Percentiles rank a stretch among this genome's conserved stretches.
These are phyloP conservation scores for Ylistrum balloti DNA, from an alignment of 1,140 invertebrate genomes.

Conservation along the genomic window DNA sequence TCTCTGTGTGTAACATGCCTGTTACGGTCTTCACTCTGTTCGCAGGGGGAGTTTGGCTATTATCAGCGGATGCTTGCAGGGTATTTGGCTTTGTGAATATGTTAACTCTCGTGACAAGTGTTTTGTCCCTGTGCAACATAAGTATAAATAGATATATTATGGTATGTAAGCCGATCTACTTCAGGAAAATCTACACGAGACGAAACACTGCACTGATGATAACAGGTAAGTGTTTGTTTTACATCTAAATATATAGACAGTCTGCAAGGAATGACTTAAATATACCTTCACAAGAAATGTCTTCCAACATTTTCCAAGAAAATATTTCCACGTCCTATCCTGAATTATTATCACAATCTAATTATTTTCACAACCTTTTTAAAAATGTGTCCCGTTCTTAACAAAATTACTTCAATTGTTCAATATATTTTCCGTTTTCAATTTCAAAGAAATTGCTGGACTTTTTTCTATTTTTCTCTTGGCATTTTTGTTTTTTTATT, in stretches of 20 bases:
- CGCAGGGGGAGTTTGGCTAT: constrained; percentile 47
- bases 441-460: neutral
- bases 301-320: too few relatives aligned
- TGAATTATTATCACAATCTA: too few relatives aligned
- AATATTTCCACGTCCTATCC: too few relatives aligned
- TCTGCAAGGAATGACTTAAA: neutral
- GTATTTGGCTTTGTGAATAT: constrained; percentile 61
- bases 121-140: constrained; percentile 60
- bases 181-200: constrained; percentile 55
- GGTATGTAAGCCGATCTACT: constrained; percentile 59
- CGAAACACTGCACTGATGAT: constrained; percentile 56
- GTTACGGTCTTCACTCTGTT: constrained; percentile 59
- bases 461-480: too few relatives aligned
- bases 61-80: constrained; percentile 41
- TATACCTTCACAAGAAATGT: too few relatives aligned
- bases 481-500: too few relatives aligned
- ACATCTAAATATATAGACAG: neutral
- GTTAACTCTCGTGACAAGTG: constrained; percentile 60
- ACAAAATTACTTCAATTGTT: too few relatives aligned
- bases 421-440: too few relatives aligned
- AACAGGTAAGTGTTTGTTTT: constrained; percentile 46
- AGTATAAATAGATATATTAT: constrained; percentile 62
- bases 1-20: constrained; percentile 63
- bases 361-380: too few relatives aligned
- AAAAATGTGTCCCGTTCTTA: too few relatives aligned